phyloP scores from a whole-genome alignment of 2,888 invertebrate genomes.

The Trichogramma dendrolimi region DNA sequence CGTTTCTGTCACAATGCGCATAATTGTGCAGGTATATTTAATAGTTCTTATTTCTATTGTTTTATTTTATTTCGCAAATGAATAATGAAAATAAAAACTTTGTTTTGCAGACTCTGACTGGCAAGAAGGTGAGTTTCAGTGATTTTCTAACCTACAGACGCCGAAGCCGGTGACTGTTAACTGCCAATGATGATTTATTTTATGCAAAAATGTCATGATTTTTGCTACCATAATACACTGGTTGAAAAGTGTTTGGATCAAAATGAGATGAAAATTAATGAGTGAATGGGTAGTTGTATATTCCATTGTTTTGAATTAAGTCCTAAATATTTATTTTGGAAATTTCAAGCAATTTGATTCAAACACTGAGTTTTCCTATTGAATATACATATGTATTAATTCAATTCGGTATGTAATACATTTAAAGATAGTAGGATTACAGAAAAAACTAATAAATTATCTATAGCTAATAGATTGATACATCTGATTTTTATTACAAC shows the following conservation, averaged over 20 bases:
- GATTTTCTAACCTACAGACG: slow-evolving; percentile 24
- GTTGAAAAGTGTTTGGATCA: not conserved
- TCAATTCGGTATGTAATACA: too few species aligned
- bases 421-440: too few species aligned
- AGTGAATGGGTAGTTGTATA: too few species aligned
- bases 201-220: not conserved
- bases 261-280: too few species aligned
- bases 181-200: slow-evolving; percentile 7
- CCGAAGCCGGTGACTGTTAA: slow-evolving; percentile 17
- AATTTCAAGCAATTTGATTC: too few species aligned
- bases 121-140: slow-evolving; percentile 64
- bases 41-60: slow-evolving; percentile 25
- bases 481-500: slow-evolving; percentile 3
- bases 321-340: too few species aligned
- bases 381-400: too few species aligned
- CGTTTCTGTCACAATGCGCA: slow-evolving; percentile 61
- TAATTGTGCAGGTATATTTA: slow-evolving; percentile 71
- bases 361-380: too few species aligned
- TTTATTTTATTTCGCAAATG: slow-evolving; percentile 7
- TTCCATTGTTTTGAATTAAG: too few species aligned
- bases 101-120: slow-evolving; percentile 73
- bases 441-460: not conserved
- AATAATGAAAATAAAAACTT: slow-evolving; percentile 29
- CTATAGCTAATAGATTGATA: too few species aligned
- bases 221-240: not conserved